Evolutionary conservation across 2,888 invertebrate genomes (phyloP).

Genomic region (Watsonalla cultraria): DNA sequence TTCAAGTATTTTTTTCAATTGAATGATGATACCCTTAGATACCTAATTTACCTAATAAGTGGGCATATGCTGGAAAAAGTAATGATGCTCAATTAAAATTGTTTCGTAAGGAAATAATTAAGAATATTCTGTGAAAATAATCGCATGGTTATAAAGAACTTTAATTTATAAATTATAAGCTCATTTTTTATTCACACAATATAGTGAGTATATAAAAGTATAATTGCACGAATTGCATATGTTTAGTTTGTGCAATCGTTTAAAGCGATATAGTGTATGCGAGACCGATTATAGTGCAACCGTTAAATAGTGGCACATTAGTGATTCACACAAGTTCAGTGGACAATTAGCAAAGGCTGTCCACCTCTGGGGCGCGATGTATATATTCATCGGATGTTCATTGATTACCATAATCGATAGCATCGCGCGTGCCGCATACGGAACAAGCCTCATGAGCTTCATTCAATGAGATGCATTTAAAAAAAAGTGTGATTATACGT

Average conservation of each 20-base stretch:
- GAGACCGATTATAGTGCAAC: conserved; percentile 40
- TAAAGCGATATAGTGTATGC: conserved; percentile 26
- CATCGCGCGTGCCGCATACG: conserved; percentile 71
- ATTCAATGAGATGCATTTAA: conserved; percentile 55
- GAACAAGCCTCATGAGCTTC: conserved; percentile 51
- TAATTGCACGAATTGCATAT: conserved; percentile 10
- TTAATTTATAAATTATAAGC: no score
- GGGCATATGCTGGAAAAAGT: neutral
- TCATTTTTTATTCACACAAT: no score
- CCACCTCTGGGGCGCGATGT: conserved; percentile 71
- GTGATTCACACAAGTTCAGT: conserved; percentile 72
- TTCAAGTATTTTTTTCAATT: conserved; percentile 15
- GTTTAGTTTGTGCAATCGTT: conserved; percentile 20
- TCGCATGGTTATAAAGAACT: neutral
- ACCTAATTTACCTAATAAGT: neutral
- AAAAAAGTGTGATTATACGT: conserved; percentile 27
- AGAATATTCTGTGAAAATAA: neutral
- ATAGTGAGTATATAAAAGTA: neutral
- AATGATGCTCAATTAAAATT: neutral
- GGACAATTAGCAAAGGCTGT: conserved; percentile 78
- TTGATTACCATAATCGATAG: conserved; percentile 77
- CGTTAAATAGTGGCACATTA: conserved; percentile 63
- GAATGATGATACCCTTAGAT: neutral
- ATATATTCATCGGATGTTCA: conserved; percentile 77
- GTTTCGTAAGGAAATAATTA: neutral